These are phyloP conservation scores for Microtus oregoni DNA, from an alignment of 2,113 vertebrate genomes.

Conservation along the genomic window DNA sequence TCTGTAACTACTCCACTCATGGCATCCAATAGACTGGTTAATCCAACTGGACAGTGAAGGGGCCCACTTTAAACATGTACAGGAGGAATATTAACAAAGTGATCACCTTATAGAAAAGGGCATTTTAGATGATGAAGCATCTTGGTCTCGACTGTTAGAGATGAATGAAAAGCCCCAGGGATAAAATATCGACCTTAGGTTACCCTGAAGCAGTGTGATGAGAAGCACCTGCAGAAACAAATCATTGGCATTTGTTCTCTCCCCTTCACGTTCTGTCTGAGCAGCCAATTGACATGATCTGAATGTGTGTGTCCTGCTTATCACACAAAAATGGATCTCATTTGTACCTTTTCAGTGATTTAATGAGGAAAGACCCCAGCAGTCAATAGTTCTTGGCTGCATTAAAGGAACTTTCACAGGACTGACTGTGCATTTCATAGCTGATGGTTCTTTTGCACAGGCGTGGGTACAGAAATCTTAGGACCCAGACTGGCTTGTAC, in stretches of 20 bases:
- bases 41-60: not conserved
- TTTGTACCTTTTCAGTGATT: slow-evolving; percentile 51
- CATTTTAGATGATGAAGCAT: slow-evolving; percentile 37
- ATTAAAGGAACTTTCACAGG: slow-evolving; percentile 55
- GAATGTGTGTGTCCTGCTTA: slow-evolving; percentile 29
- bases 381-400: slow-evolving; percentile 51
- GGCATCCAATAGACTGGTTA: not conserved
- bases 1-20: slow-evolving; percentile 35
- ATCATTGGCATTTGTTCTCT: slow-evolving; percentile 64
- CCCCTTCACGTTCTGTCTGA: slow-evolving; percentile 25
- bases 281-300: slow-evolving; percentile 31
- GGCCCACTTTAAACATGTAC: not conserved
- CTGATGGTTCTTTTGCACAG: slow-evolving; percentile 24
- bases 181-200: slow-evolving; percentile 47
- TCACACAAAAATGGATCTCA: slow-evolving; percentile 25
- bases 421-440: slow-evolving; percentile 65
- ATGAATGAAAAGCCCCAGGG: not conserved
- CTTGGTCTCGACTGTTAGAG: slow-evolving; percentile 34
- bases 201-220: slow-evolving; percentile 42
- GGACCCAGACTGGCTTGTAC: slow-evolving; percentile 32
- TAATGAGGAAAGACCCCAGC: slow-evolving; percentile 40
- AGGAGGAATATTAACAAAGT: slow-evolving; percentile 55
- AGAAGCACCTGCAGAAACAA: slow-evolving; percentile 53
- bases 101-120: not conserved
- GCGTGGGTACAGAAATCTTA: slow-evolving; percentile 10